Percentiles rank a stretch among this genome's conserved stretches.
These are phyloP conservation scores for Mola mola DNA, from an alignment of 2,113 vertebrate species.

Conservation along the genomic window DNA sequence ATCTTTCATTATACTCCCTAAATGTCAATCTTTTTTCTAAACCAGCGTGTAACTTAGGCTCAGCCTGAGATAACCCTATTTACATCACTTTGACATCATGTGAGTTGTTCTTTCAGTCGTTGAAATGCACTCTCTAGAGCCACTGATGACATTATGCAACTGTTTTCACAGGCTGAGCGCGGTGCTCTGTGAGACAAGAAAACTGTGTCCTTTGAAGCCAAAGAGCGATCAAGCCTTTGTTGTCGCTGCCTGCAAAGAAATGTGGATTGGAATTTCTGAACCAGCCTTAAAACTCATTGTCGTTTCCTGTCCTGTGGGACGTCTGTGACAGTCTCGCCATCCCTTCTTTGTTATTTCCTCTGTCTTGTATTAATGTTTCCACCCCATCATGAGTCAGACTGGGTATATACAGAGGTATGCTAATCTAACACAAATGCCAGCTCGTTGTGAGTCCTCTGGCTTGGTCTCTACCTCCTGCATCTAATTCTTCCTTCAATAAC, in stretches of 20 bases:
- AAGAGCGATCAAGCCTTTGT: neutral
- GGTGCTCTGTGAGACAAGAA: neutral
- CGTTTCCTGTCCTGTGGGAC: too few species aligned
- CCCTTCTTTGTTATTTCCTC: slow-evolving; percentile 14
- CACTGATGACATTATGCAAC: neutral
- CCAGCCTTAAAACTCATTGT: too few species aligned
- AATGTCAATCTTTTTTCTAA: neutral
- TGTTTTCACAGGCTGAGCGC: neutral
- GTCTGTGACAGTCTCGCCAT: neutral
- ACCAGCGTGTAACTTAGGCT: neutral
- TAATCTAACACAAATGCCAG: slow-evolving; percentile 23
- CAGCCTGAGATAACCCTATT: neutral
- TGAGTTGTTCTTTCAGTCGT: neutral
- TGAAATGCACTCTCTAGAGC: neutral
- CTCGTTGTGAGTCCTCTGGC: slow-evolving; percentile 27
- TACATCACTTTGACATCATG: neutral
- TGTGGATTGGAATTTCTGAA: neutral
- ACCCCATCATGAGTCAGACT: slow-evolving; percentile 15
- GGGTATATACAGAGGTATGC: slow-evolving; percentile 1
- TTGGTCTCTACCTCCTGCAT: slow-evolving; percentile 31
- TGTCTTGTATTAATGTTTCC: slow-evolving; percentile 1
- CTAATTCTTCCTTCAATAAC: slow-evolving; percentile 60
- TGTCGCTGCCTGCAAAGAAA: neutral
- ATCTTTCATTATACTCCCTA: too few species aligned
- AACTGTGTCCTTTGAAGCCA: neutral